Evolutionary conservation across 2,888 invertebrate genomes (phyloP), one percentile per base, ranked within the genome.

Genomic region (Automeris io): DNA sequence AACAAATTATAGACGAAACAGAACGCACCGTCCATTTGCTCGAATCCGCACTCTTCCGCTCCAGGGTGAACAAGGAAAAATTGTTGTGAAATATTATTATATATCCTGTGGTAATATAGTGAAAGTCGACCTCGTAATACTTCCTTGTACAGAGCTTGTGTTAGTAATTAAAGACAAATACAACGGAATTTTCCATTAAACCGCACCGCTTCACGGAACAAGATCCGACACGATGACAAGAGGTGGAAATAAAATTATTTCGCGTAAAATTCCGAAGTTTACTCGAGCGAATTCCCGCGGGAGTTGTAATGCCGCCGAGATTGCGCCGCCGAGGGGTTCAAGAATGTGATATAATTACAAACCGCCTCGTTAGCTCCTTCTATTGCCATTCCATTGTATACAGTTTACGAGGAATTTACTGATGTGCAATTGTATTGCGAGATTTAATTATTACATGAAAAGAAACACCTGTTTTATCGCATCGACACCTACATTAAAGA

Each of bases 321-420:
- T 80, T 79, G 72, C 75, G 68, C 74, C 65, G 61, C 64, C 70
- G 71, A 73, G 70, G n/a, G 61, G 52, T 59, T 54, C 60, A 70
- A 71, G 74, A 78, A 75, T 73, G 69, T 75, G 73, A 79, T 75
- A 65, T 71, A 78, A 81, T 80, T 80, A 75, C 70, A 66, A 47
- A 54, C 50, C 60, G 51, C 55, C 70, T 73, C 66, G 71, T 77
- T 73, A 71, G 54, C 43, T 23, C 41, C 42, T 37, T 43, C 57
- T 50, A 58, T 47, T 53, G 54, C 58, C 57, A 61, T 67, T 62
- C 58, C 57, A 61, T 67, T 62, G 55, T 62, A 53, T 53, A 41
- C 46, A 42, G 53, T 45, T 46, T 51, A 50, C 46, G n/a, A n/a
- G n/a, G n/a, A n/a, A n/a, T n/a, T n/a, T n/a, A n/a, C n/a, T n/a